These are phyloP conservation scores for Magallana gigas DNA, from an alignment of 1,140 invertebrate species.

Conservation along the genomic window DNA sequence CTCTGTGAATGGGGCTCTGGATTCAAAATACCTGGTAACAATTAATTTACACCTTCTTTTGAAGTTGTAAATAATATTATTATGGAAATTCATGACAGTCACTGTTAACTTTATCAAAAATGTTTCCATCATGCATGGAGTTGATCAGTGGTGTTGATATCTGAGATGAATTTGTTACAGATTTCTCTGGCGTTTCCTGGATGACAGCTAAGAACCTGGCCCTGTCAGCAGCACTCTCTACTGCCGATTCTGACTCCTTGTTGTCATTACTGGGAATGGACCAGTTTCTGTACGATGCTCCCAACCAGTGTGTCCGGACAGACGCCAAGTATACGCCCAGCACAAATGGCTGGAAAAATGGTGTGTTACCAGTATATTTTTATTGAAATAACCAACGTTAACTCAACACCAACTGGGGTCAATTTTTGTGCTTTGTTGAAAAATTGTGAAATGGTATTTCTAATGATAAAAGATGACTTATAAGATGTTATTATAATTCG, in stretches of 20 bases:
- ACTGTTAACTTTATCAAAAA: no score
- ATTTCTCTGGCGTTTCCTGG: slow-evolving; percentile 35
- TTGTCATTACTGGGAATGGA: slow-evolving; percentile 38
- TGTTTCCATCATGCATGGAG: no score
- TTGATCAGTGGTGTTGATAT: no score
- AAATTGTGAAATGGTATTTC: no score
- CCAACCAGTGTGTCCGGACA: slow-evolving; percentile 34
- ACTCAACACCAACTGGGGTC: no score
- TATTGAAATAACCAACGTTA: no score
- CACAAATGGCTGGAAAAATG: slow-evolving; percentile 46
- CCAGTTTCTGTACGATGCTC: slow-evolving; percentile 28
- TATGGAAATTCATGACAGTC: no score
- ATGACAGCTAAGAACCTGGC: slow-evolving; percentile 26
- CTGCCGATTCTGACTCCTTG: neutral
- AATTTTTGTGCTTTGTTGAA: no score
- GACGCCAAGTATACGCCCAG: neutral
- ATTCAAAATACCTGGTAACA: neutral
- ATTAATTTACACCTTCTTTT: no score
- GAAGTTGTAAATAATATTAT: no score
- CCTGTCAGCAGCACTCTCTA: slow-evolving; percentile 19
- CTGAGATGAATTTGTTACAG: slow-evolving; percentile 13
- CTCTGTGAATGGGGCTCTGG: slow-evolving; percentile 35
- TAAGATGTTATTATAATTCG: no score
- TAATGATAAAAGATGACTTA: no score
- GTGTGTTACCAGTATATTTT: neutral